Evolutionary conservation across 2,888 invertebrate genomes (phyloP).

Genomic region (Phortica magna): DNA sequence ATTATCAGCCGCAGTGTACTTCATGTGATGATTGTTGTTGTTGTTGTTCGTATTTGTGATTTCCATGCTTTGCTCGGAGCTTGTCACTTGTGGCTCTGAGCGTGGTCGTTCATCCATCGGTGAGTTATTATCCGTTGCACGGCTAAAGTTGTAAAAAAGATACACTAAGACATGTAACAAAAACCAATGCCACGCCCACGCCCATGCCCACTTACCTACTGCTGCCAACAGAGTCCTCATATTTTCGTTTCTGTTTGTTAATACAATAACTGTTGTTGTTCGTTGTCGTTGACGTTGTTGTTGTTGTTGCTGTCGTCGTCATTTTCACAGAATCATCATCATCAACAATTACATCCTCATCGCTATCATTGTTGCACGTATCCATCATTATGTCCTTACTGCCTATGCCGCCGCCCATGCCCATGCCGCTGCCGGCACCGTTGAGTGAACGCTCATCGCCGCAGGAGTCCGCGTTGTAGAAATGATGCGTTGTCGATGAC

Average conservation of each 20-base stretch:
- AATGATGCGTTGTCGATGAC: conserved; percentile 77
- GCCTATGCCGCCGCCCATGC: conserved; percentile 50
- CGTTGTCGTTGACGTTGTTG: neutral
- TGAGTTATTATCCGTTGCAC: conserved; percentile 71
- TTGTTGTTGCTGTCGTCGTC: conserved; percentile 44
- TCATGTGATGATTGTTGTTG: conserved; percentile 75
- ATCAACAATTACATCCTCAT: conserved; percentile 78
- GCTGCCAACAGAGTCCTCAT: conserved; percentile 73
- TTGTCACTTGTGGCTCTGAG: conserved; percentile 77
- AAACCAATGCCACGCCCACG: neutral
- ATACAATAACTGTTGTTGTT: conserved; percentile 45
- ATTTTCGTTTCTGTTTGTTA: conserved; percentile 70
- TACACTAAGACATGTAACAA: neutral
- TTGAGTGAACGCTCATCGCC: conserved; percentile 58
- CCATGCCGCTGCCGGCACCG: conserved; percentile 47
- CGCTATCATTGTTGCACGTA: conserved; percentile 76
- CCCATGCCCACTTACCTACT: conserved; percentile 62
- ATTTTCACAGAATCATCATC: conserved; percentile 76
- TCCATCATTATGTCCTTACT: conserved; percentile 73
- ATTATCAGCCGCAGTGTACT: conserved; percentile 72
- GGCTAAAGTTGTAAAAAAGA: conserved; percentile 38
- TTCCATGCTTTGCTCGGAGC: conserved; percentile 75
- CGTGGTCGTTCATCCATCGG: conserved; percentile 75
- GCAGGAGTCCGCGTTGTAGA: conserved; percentile 77
- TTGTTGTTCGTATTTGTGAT: conserved; percentile 63